Percentiles rank a stretch among this genome's conserved stretches.
Conservation (phyloP, 1,140 invertebrate species). For the Drosophila takahashii region DNA sequence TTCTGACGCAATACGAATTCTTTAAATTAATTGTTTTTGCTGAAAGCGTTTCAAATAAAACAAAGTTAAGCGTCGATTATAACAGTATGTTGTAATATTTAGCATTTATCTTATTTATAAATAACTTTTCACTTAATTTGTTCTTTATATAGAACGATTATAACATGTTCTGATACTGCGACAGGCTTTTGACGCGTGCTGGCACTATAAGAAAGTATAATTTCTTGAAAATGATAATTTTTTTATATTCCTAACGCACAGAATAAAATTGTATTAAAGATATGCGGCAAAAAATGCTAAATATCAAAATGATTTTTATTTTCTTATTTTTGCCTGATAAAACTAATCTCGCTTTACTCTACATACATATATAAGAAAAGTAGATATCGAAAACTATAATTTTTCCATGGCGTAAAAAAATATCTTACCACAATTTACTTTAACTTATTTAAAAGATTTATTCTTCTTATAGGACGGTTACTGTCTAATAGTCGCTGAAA, state of each 20-base stretch:
- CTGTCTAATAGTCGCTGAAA: too few species aligned
- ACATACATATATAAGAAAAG: too few species aligned
- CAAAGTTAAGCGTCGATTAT: neutral
- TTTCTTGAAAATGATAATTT: neutral
- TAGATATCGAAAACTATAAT: too few species aligned
- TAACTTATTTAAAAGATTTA: too few species aligned
- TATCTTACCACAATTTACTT: neutral
- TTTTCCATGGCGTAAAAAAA: too few species aligned
- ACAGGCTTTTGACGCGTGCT: conserved; percentile 8
- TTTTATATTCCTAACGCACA: neutral
- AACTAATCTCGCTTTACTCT: too few species aligned
- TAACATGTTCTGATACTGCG: neutral
- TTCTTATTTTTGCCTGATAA: too few species aligned
- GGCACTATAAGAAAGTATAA: neutral
- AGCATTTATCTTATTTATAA: conserved; percentile 1
- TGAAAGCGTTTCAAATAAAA: neutral
- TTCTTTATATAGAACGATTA: neutral
- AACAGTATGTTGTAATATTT: neutral
- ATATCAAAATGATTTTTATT: too few species aligned
- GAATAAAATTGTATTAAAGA: neutral
- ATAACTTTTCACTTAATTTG: neutral
- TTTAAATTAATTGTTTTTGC: neutral
- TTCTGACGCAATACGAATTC: neutral
- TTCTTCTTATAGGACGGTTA: neutral
- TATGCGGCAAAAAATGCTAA: too few species aligned